phyloP scores from a whole-genome alignment of 2,797 vertebrate genomes.

The Tauraco hartlaubi region DNA sequence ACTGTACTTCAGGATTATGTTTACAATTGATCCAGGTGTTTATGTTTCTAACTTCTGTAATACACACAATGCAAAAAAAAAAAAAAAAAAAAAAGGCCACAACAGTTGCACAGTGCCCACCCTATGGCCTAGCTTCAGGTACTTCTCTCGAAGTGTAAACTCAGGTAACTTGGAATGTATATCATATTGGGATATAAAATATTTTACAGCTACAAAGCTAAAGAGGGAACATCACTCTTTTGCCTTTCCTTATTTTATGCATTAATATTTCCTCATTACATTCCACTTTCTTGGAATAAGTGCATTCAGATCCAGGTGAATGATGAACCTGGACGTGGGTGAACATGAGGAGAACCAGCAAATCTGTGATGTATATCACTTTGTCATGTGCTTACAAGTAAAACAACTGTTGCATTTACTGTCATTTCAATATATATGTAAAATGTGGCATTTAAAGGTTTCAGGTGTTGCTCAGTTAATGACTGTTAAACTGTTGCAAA shows the following conservation, averaged over 20 bases:
- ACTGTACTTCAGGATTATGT: conserved; percentile 91
- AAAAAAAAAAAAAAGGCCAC: conserved; percentile 78
- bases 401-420: conserved; percentile 78
- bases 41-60: conserved; percentile 85
- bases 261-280: conserved; percentile 84
- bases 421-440: conserved; percentile 75
- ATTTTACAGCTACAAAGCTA: conserved; percentile 84
- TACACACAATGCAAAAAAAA: conserved; percentile 82
- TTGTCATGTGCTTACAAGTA: conserved; percentile 74
- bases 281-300: conserved; percentile 84
- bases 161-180: conserved; percentile 96
- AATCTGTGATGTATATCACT: conserved; percentile 76
- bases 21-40: conserved; percentile 90
- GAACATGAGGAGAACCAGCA: conserved; percentile 84
- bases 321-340: conserved; percentile 71
- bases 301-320: conserved; percentile 76
- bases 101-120: conserved; percentile 85
- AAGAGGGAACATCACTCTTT: conserved; percentile 86
- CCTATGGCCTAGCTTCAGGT: conserved; percentile 91
- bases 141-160: conserved; percentile 92
- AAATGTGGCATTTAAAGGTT: conserved; percentile 77
- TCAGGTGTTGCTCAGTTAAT: conserved; percentile 80
- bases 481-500: conserved; percentile 81
- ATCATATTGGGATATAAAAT: conserved; percentile 83
- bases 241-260: conserved; percentile 86